Percentiles rank a stretch among this genome's conserved stretches.
These are phyloP conservation scores for Odontophorus gujanensis DNA, from an alignment of 2,113 vertebrate species.

Conservation along the genomic window DNA sequence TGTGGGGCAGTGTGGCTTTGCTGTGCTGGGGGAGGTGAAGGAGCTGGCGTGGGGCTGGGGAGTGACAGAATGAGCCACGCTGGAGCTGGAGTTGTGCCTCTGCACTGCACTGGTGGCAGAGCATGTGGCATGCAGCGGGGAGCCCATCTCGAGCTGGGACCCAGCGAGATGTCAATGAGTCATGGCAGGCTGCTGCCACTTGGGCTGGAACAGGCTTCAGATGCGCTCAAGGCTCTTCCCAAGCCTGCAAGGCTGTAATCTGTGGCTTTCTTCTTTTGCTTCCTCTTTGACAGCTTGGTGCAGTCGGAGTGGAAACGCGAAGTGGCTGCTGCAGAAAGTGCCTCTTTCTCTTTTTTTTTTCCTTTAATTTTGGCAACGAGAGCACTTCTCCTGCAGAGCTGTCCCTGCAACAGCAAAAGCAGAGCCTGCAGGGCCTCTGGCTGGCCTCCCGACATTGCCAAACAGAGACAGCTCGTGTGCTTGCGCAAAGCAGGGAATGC, in stretches of 20 bases:
- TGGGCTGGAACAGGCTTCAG: not conserved
- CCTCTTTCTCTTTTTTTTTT: not conserved
- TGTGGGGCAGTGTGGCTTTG: not conserved
- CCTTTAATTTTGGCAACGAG: not conserved
- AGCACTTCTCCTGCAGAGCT: not conserved
- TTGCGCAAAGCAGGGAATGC: not conserved
- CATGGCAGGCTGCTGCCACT: not conserved
- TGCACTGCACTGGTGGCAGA: not conserved
- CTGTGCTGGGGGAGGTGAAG: not conserved
- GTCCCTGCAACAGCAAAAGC: not conserved
- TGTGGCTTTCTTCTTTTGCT: not conserved
- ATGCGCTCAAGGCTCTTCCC: not conserved
- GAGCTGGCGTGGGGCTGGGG: accelerated
- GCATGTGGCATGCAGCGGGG: accelerated
- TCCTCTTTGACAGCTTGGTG: not conserved
- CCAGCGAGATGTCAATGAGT: not conserved
- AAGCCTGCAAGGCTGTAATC: slow-evolving; percentile 20
- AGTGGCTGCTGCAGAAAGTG: not conserved
- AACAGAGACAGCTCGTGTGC: not conserved
- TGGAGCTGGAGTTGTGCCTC: not conserved
- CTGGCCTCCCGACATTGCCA: not conserved
- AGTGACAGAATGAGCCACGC: not conserved
- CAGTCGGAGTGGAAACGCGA: not conserved
- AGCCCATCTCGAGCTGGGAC: accelerated
- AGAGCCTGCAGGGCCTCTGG: slow-evolving; percentile 54